Conservation (phyloP, 2,113 vertebrate species). For the Sisor rabdophorus region DNA sequence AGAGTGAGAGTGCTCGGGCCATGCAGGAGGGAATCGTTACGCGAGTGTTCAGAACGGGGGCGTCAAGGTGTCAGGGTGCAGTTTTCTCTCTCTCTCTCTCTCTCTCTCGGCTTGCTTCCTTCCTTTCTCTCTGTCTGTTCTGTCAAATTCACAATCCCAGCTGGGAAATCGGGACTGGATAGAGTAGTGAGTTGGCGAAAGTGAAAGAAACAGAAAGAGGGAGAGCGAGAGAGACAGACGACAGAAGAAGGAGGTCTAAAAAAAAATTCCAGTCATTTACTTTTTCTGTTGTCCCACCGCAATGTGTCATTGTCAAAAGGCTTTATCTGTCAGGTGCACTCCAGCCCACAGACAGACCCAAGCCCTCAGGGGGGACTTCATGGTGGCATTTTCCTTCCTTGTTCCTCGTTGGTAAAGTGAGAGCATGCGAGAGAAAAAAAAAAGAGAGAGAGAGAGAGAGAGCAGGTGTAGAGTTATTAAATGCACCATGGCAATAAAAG, state of each 20-base stretch:
- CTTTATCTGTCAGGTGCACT: slow-evolving; percentile 72
- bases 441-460: slow-evolving; percentile 12
- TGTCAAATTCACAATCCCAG: slow-evolving; percentile 51
- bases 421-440: background rate
- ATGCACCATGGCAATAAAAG: slow-evolving; percentile 69
- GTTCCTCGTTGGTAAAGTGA: slow-evolving; percentile 35
- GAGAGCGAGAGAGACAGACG: background rate
- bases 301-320: slow-evolving; percentile 74
- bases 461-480: slow-evolving; percentile 71
- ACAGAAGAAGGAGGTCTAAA: slow-evolving; percentile 25
- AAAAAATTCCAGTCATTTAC: slow-evolving; percentile 69
- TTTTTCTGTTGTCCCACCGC: slow-evolving; percentile 67
- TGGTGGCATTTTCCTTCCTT: slow-evolving; percentile 51
- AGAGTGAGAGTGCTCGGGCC: slow-evolving; percentile 48
- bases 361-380: slow-evolving; percentile 70
- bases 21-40: slow-evolving; percentile 45
- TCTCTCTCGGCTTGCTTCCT: background rate
- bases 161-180: slow-evolving; percentile 18
- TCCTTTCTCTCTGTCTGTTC: slow-evolving; percentile 51
- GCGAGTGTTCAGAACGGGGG: slow-evolving; percentile 16
- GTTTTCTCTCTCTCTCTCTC: slow-evolving; percentile 39
- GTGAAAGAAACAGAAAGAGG: slow-evolving; percentile 14
- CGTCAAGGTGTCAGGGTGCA: slow-evolving; percentile 28
- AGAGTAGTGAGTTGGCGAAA: slow-evolving; percentile 2
- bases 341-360: slow-evolving; percentile 67